Evolutionary conservation across 64 coral and sea anemone genomes (phyloP).

Genomic region (Astreopora myriophthalma): DNA sequence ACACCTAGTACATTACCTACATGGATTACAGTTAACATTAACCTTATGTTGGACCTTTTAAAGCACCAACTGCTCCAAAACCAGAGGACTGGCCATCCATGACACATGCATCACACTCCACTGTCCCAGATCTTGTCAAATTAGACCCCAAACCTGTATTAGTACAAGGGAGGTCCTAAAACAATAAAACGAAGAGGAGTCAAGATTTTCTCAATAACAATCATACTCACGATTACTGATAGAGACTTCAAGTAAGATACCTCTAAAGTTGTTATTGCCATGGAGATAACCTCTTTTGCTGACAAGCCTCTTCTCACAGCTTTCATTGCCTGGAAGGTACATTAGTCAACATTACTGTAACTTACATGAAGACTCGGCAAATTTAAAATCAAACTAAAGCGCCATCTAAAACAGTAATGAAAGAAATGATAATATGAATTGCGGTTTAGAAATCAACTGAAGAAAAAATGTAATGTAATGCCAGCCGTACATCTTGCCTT

Average conservation of each 20-base stretch:
- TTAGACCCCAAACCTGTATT: conserved; percentile 91
- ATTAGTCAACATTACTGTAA: too few species aligned
- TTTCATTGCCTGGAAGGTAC: conserved; percentile 33
- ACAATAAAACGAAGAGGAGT: too few species aligned
- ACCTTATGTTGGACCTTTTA: conserved; percentile 58
- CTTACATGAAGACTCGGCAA: too few species aligned
- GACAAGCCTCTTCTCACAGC: conserved; percentile 42
- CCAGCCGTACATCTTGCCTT: too few species aligned
- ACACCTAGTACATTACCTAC: too few species aligned
- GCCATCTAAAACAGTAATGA: too few species aligned
- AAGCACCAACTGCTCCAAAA: conserved; percentile 92
- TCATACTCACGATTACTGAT: too few species aligned
- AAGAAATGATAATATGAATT: too few species aligned
- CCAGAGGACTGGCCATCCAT: conserved; percentile 82
- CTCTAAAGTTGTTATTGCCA: conserved; percentile 59
- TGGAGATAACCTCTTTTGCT: conserved; percentile 45
- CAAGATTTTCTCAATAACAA: background rate
- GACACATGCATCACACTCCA: conserved; percentile 96
- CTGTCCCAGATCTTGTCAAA: conserved; percentile 65
- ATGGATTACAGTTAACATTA: background rate
- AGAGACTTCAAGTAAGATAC: background rate
- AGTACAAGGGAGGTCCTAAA: conserved; percentile 84
- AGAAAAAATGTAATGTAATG: too few species aligned
- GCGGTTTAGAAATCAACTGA: too few species aligned
- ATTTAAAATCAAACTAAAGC: too few species aligned